Base-by-base conservation (phyloP, 2,888 invertebrate species). In the Luperina nickerlii region DNA sequence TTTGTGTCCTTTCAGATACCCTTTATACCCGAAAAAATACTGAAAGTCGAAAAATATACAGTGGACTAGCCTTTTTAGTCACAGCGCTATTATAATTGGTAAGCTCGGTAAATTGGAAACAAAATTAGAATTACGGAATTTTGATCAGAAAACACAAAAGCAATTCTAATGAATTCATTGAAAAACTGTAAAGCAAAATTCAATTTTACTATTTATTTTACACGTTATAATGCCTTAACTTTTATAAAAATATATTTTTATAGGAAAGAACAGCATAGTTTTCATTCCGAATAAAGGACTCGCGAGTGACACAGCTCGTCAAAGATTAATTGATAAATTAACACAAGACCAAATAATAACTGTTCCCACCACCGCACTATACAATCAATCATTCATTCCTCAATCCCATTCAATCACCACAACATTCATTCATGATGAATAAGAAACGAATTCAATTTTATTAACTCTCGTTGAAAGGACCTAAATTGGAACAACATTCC, bases 371-470 rank as follows among this genome's bases (percentile, higher is more conserved):
- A 62, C 67, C 54, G 13, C 57, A 76, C 20, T 63, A 74, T 57
- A 15, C 20, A 80, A 79, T 69, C 78, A 80, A 77, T 84, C 71
- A 77, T 68, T 75, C 63, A 82, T 65, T 87, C 67, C 60, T 73
- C 57, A 32, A 76, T 69, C 63, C 57, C 74, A 74, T 84, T 87
- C 75, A 81, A 78, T 78, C 54, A 82, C 38, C 57, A 84, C 71
- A 45, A 24, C 74, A 76, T 78, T 86, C 79, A 79, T 63, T 78
- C 68, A 65, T 78, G 71, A 84, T 72, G 69, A 82, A 74, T 74
- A 77, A 82, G 76, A 48, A 83, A 81, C 57, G 24, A 86, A 86
- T 84, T 78, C 68, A 84, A 78, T 82, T 32, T 32, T 77, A 75
- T 45, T 60, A 79, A 70, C 78, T 81, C 75, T 74, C 80, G 74